Evolutionary conservation across 2,113 vertebrate species (phyloP).

Genomic region (Panthera leo): DNA sequence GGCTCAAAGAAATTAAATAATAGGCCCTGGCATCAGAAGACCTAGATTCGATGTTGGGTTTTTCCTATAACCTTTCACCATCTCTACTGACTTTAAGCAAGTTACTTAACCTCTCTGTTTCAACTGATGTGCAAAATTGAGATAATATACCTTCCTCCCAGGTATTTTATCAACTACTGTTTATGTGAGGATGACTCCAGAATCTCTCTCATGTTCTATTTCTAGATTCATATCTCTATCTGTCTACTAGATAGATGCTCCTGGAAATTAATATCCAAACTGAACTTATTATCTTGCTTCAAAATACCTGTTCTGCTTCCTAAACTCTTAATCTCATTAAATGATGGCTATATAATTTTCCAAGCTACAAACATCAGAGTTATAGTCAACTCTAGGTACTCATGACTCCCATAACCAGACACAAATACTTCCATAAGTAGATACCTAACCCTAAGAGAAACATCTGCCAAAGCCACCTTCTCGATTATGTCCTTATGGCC

Average conservation of each 20-base stretch:
- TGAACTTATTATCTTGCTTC: slow-evolving; percentile 2
- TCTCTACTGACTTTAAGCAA: not conserved
- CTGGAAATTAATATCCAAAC: slow-evolving; percentile 22
- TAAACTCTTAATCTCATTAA: not conserved
- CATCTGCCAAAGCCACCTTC: not conserved
- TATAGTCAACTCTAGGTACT: not conserved
- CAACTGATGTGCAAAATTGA: not conserved
- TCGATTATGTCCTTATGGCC: not conserved
- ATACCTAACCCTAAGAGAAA: not conserved
- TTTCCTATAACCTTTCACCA: not conserved
- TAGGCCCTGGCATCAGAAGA: not conserved
- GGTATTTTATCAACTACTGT: not conserved
- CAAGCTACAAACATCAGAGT: slow-evolving; percentile 34
- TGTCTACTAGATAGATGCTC: not conserved
- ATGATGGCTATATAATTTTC: not conserved
- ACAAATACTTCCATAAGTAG: not conserved
- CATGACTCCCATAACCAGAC: not conserved
- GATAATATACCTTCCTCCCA: not conserved
- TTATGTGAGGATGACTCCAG: not conserved
- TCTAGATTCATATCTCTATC: not conserved
- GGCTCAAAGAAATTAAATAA: not conserved
- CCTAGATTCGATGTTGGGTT: not conserved
- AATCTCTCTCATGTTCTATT: not conserved
- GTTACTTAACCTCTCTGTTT: not conserved
- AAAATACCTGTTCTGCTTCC: slow-evolving; percentile 14